Percentiles rank a stretch among this genome's conserved stretches.
These are phyloP conservation scores for Lampris megalopsis DNA, from an alignment of 2,113 vertebrate species.

Conservation along the genomic window DNA sequence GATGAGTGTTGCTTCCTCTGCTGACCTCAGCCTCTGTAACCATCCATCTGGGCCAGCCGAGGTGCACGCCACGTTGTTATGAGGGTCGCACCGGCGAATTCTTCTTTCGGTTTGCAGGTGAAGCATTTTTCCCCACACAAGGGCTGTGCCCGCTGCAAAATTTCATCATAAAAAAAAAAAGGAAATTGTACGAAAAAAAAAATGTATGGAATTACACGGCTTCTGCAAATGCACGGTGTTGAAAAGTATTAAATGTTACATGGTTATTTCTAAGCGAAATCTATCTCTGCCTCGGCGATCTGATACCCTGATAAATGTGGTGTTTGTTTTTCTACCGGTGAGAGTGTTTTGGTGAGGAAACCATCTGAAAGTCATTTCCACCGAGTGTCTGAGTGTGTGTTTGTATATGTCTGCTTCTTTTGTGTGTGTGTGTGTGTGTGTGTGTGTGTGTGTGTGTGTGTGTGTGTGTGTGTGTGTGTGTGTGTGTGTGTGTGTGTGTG, in stretches of 20 bases:
- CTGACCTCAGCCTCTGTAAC: no score
- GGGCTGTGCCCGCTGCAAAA: not conserved
- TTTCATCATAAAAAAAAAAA: not conserved
- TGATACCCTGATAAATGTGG: constrained; percentile 60
- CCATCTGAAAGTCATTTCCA: constrained; percentile 73
- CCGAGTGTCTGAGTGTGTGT: constrained; percentile 34
- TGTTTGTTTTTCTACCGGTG: constrained; percentile 54
- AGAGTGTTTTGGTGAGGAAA: constrained; percentile 55
- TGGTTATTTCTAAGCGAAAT: constrained; percentile 48
- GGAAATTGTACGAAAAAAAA: constrained; percentile 18
- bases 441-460: not conserved
- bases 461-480: constrained; percentile 26
- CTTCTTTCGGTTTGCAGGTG: constrained; percentile 1
- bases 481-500: constrained; percentile 32
- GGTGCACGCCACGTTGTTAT: not conserved
- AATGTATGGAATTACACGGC: constrained; percentile 20
- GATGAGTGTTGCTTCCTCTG: no score
- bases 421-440: constrained; percentile 25
- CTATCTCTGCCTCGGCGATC: constrained; percentile 53
- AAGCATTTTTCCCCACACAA: not conserved
- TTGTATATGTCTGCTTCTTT: not conserved
- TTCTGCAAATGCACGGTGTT: constrained; percentile 50
- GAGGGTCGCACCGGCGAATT: constrained; percentile 1
- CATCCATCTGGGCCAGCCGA: not conserved
- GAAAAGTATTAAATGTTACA: constrained; percentile 40